Base-by-base conservation (phyloP, 1,140 invertebrate species). In the Brachionus paranguensis region DNA sequence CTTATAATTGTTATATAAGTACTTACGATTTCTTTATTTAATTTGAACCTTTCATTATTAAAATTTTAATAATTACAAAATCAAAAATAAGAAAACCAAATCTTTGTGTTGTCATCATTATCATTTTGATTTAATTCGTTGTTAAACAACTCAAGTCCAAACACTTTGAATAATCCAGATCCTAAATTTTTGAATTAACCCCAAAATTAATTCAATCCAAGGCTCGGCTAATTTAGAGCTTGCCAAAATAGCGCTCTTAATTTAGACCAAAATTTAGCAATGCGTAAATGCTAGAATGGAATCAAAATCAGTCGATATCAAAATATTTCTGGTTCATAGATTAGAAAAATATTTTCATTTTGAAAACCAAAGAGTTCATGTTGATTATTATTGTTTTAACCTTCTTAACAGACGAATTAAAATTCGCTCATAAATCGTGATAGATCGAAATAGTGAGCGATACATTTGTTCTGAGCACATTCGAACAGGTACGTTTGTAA, bases 371-470 rank as follows among this genome's bases (percentile, higher is more conserved):
- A 60, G 53, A 60, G 68, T 43, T 43, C 37, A 72, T 41, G 68
- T 72, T 72, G 43, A 72, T 72, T 72, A 72, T 72, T 72, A 72
- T 72, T 72, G 68, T 72, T 72, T 72, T 72, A 72, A 72, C 68
- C 68, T 72, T 72, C 33, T 41, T 37, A 72, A 41, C 33, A 43
- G 41, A 20, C 17, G 41, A 72, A 41, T 43, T 37, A 72, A 72
- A 41, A 72, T 41, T 72, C 37, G 37, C 68, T 72, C 7, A 43
- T 72, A 37, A 72, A 72, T 37, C 68, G 37, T 72, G 68, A 72
- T 72, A 72, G 17, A 60, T 60, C 20, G 53, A 55, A 20, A 55
- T 55, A 24, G 17, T 60, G 6, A 60, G 53, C 17, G 3, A 27
- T 20, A 20, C 20, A 24, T 60, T 60, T 60, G 53, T 24, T 60